Conservation (phyloP, 37 sponge, comb jelly and placozoan genomes). For the Bolinopsis microptera region DNA sequence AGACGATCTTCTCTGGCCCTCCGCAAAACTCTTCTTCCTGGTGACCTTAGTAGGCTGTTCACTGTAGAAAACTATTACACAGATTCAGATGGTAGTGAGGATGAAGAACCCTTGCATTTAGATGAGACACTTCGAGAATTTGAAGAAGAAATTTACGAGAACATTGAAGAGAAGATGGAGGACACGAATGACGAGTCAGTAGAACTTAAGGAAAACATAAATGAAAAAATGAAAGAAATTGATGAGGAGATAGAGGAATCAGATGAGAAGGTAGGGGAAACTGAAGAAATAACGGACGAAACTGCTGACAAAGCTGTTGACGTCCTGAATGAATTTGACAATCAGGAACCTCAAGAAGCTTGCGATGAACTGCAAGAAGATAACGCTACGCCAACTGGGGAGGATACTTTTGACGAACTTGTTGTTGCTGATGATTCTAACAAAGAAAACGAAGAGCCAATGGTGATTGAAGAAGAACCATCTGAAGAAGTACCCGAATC, state of each 20-base stretch:
- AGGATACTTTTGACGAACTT: neutral
- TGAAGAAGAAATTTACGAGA: neutral
- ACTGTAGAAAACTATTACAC: neutral
- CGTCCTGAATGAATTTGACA: no score
- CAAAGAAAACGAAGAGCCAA: neutral
- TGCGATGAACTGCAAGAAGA: no score
- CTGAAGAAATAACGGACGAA: neutral
- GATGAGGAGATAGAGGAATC: neutral
- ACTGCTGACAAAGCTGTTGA: no score
- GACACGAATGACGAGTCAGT: neutral
- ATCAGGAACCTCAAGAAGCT: no score
- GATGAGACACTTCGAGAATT: neutral
- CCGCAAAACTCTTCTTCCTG: slow-evolving; percentile 10
- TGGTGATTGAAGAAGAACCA: neutral
- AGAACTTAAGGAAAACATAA: neutral
- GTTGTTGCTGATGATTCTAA: neutral
- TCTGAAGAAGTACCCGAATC: neutral
- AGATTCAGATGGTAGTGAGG: neutral
- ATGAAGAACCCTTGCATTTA: neutral
- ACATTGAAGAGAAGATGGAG: neutral
- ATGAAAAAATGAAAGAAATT: neutral
- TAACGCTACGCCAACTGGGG: neutral
- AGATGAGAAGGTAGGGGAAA: neutral
- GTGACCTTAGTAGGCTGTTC: slow-evolving; percentile 39
- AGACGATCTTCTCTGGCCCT: neutral